A percentile compares a stretch with the other conserved stretches of the same genome.
phyloP scores from a whole-genome alignment of 2,888 invertebrate genomes.

The Pharmacophagus antenor region DNA sequence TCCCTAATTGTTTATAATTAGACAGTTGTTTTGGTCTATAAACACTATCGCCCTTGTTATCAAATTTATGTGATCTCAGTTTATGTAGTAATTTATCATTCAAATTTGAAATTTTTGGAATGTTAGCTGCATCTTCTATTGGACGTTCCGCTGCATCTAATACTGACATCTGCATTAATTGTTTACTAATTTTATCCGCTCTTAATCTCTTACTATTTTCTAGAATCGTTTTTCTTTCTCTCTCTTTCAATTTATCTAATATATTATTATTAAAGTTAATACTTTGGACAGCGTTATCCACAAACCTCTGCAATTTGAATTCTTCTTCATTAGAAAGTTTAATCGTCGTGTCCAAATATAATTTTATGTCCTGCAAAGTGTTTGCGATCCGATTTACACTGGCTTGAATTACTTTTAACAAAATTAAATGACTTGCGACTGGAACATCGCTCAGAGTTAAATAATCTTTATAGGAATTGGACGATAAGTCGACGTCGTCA shows the following conservation, averaged over 20 bases:
- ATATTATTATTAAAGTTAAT: constrained; percentile 50
- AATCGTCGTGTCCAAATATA: constrained; percentile 36
- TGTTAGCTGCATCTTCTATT: not conserved
- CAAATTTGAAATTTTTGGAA: not conserved
- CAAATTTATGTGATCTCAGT: not conserved
- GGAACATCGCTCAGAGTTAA: constrained; percentile 46
- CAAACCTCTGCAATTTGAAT: constrained; percentile 48
- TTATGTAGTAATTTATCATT: not conserved
- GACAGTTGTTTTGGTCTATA: constrained; percentile 16
- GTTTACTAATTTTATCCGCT: constrained; percentile 4
- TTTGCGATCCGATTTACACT: constrained; percentile 48
- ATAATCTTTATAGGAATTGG: constrained; percentile 52
- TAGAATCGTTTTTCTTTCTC: constrained; percentile 27
- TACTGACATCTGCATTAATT: not conserved
- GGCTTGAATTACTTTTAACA: constrained; percentile 54
- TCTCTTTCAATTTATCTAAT: constrained; percentile 39
- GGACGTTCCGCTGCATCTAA: not conserved
- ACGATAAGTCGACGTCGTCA: constrained; percentile 43
- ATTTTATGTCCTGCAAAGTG: constrained; percentile 47
- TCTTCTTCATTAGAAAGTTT: constrained; percentile 41
- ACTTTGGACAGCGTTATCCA: constrained; percentile 46
- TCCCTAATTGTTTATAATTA: not conserved
- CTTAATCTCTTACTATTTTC: not conserved
- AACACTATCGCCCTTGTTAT: not conserved
- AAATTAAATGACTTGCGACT: constrained; percentile 47